Base-by-base conservation (phyloP, 2,113 vertebrate species). In the Himantopus leucocephalus region DNA sequence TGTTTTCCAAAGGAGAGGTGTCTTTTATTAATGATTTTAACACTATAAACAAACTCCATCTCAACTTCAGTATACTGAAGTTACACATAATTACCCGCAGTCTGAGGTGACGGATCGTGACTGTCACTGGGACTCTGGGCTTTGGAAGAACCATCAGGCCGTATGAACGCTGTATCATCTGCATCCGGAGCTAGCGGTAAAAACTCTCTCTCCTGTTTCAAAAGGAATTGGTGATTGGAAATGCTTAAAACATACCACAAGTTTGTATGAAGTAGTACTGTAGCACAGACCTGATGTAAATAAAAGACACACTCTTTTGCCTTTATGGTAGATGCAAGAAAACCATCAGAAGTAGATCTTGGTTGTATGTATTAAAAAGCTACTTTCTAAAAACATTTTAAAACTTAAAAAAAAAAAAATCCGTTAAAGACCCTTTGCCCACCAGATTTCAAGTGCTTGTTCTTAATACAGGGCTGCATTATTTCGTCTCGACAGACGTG, bases 161-260 rank as follows among this genome's bases (percentile, higher is more conserved):
- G 68, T 14, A 34, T 6, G 3, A 55, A 27, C 37, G 23, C 35
- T 1, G 83, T 95, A 52, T 32, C 21, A 70, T 95, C 94, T n/a
- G 27, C 39, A 34, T 90, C 95, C 80, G 95, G 73, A 70, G 22
- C 16, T 12, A 96, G 82, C 0, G 91, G 93, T 15, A 96, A 73
- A 88, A 97, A 95, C n/a, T 64, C 71, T 90, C 59, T 68, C 73
- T 79, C 94, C 97, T 97, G 87, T 85, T 88, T 89, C 35, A 93
- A 88, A 94, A 81, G 64, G 19, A 85, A 94, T 32, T 4, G 14
- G 24, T 16, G 53, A n/a, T 64, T 66, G 34, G 34, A 91, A 93
- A 55, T 30, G 14, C 29, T 96, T 90, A 63, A 59, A 56, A 85
- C 4, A 60, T 0, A 18, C 9, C 8, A 41, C 34, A 73, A 22